Evolutionary conservation across 2,113 vertebrate species (phyloP), one percentile per base, ranked within the genome.

Genomic region (Oncorhynchus mykiss): DNA sequence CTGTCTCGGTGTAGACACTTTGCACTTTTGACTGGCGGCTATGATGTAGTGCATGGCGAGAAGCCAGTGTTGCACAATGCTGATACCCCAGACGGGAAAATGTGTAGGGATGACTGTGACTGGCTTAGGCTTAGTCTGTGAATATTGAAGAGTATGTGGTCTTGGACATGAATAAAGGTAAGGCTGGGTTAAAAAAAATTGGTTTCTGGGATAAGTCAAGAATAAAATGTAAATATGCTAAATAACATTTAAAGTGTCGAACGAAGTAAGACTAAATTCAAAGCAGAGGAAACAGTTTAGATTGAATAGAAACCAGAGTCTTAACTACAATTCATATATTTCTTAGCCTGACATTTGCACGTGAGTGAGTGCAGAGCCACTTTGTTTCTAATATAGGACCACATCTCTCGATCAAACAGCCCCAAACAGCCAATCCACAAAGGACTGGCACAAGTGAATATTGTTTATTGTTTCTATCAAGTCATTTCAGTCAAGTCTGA

Each of bases 401-500:
- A 24, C 22, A 24, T 57, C 4, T 57, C 18, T 57, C 16, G 51
- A 13, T 57, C 51, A 18, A 57, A 64, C 60, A 64, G 22, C 5
- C 8, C 22, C 8, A 18, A 22, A 64, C 18, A n/a, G 22, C 22
- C 39, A 39, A 25, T n/a, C 8, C 60, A 9, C 54, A 60, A 27
- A 31, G 3, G 51, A 68, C 39, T n/a, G 34, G 31, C 34, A 9
- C 34, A 68, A 29, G 16, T 69, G 34, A 34, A 9, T 39, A 69
- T 34, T 16, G 18, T 45, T 69, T 20, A 69, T 13, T 73, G 9
- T 18, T 27, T 59, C 57, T 72, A 72, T 49, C 77, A 72, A 1
- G 71, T 75, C 59, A 25, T 77, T 75, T 79, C 76, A 84, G 80
- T 49, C 34, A 69, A 76, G 62, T 31, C 74, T 76, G 31, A 79